These are phyloP conservation scores for Lepidocyrtoides sp. DNA, from an alignment of 2,888 invertebrate species.

Conservation along the genomic window DNA sequence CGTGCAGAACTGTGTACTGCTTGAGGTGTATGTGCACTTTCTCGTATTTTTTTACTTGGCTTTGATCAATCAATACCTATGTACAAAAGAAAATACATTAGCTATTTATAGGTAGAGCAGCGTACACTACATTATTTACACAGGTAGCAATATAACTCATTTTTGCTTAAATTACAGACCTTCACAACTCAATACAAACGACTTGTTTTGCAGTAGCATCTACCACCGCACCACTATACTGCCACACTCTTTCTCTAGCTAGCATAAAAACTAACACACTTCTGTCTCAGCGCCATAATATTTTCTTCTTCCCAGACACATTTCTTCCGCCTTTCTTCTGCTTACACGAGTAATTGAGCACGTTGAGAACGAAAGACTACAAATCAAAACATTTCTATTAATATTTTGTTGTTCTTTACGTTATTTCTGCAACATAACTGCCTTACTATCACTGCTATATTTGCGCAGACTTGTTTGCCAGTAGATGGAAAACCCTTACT, in stretches of 20 bases:
- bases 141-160: too few species aligned
- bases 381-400: too few species aligned
- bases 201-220: too few species aligned
- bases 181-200: neutral
- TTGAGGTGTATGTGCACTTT: too few species aligned
- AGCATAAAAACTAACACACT: neutral
- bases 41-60: too few species aligned
- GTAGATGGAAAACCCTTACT: neutral
- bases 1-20: neutral
- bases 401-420: too few species aligned
- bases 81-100: neutral
- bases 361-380: neutral
- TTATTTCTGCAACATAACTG: neutral
- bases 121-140: too few species aligned
- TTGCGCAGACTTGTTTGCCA: too few species aligned
- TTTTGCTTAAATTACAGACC: too few species aligned
- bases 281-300: neutral
- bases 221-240: too few species aligned
- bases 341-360: slow-evolving; percentile 45
- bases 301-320: too few species aligned
- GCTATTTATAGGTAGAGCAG: too few species aligned
- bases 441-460: neutral
- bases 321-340: neutral
- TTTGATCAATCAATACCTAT: neutral
- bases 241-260: neutral